These are phyloP conservation scores for Harpagus bidentatus DNA, from an alignment of 2,113 vertebrate genomes.

Conservation along the genomic window DNA sequence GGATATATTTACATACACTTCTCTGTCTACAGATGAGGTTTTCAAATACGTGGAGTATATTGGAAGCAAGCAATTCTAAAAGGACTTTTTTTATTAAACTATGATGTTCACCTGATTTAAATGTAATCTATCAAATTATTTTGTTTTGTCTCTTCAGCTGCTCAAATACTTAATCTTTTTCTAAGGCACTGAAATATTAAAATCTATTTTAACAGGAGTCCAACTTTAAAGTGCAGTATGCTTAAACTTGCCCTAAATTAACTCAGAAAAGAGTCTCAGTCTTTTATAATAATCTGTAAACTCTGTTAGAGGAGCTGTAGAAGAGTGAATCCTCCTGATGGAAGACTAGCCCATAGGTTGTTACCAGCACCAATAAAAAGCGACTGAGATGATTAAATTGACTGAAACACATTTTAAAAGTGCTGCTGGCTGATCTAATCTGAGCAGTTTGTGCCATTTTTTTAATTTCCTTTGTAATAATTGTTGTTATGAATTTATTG, in stretches of 20 bases:
- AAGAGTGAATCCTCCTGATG: not conserved
- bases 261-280: not conserved
- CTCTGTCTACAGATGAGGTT: not conserved
- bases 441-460: not conserved
- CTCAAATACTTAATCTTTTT: not conserved
- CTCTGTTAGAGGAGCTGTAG: not conserved
- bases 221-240: not conserved
- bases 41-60: not conserved
- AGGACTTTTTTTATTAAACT: not conserved
- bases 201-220: not conserved
- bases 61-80: not conserved
- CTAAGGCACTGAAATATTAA: not conserved
- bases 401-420: not conserved
- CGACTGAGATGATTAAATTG: constrained; percentile 4
- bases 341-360: not conserved
- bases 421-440: not conserved
- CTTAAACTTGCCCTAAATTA: not conserved
- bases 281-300: not conserved
- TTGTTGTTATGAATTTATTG: constrained; percentile 43
- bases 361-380: not conserved
- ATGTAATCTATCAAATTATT: not conserved
- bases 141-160: not conserved
- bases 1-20: not conserved
- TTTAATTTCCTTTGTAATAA: not conserved
- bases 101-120: not conserved